These are phyloP conservation scores for Platichthys stellatus DNA, from an alignment of 2,113 vertebrate species.

Conservation along the genomic window DNA sequence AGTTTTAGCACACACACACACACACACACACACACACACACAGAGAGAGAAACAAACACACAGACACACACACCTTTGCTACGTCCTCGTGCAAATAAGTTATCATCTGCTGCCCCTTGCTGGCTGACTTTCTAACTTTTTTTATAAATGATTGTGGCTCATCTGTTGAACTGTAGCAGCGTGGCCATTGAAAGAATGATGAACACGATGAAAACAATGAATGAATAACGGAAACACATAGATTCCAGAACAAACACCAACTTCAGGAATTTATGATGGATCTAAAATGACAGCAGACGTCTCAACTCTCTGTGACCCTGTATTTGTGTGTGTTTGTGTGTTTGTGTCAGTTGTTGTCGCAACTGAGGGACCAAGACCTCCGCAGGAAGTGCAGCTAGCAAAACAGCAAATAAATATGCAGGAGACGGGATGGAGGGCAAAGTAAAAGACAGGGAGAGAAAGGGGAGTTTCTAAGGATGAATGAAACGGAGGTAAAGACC, in stretches of 20 bases:
- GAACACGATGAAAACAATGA: background rate
- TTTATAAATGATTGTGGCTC: background rate
- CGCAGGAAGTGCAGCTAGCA: conserved; percentile 28
- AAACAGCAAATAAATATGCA: conserved; percentile 53
- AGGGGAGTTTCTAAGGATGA: conserved; percentile 51
- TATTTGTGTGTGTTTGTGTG: too few relatives aligned
- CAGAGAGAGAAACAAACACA: too few relatives aligned
- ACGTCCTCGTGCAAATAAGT: background rate
- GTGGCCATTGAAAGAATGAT: background rate
- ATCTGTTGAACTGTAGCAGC: too few relatives aligned
- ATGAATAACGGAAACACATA: background rate
- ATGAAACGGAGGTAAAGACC: conserved; percentile 59
- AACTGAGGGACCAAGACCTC: background rate
- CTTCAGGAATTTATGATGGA: background rate
- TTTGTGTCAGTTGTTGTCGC: background rate
- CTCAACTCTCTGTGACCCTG: conserved; percentile 32
- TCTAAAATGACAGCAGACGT: background rate
- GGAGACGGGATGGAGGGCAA: conserved; percentile 6
- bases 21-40: too few relatives aligned
- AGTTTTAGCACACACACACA: background rate
- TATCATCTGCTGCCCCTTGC: conserved; percentile 38
- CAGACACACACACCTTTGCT: background rate
- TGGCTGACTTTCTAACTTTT: conserved; percentile 6
- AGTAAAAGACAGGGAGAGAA: conserved; percentile 33
- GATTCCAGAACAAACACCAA: background rate